Evolutionary conservation across 2,797 vertebrate species (phyloP), one percentile per base, ranked within the genome.

Genomic region (Strix occidentalis): DNA sequence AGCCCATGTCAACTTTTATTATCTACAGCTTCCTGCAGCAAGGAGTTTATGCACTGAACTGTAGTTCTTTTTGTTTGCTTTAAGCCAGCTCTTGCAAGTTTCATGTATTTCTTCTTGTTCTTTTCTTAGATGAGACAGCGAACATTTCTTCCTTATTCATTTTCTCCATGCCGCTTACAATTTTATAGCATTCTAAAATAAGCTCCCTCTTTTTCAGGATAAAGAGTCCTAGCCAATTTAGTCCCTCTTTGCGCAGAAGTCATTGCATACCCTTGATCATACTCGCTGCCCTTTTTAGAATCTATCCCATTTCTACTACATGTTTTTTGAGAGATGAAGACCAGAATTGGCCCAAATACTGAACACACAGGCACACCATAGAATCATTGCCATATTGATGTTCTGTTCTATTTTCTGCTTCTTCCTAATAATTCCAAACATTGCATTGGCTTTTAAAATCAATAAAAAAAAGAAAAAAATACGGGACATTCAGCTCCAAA

Each of bases 111-210:
- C 35, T 28, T 18, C 87, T 31, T 45, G 17, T 68, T 88, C 80
- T 90, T 84, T 88, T 89, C 78, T 70, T 65, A 60, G 43, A 87
- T 18, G 19, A 92, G 58, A 58, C 29, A 65, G 58, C 0, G 46
- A 90, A 87, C 29, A 51, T 63, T 84, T 89, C 78, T 92, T 74
- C 31, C 21, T 63, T 65, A 50, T 63, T 76, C 39, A 91, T 95
- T 93, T 94, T 91, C 43, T 89, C 39, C 31, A 31, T 31, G 35
- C 24, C 75, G 80, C 63, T 92, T 89, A 82, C 1, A 2, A 70
- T 91, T 92, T 93, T 85, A 95, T 10, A 66, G 82, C 39, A 7
- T 66, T 89, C 87, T 95, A 97, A 95, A 96, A 87, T 89, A 93
- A 93, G 35, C 4, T 92, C 35, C 17, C 43, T 50, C 78, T 83